A percentile compares a stretch with the other conserved stretches of the same genome.
Conservation (phyloP, 1,140 invertebrate species). For the Oscheius sp. region DNA sequence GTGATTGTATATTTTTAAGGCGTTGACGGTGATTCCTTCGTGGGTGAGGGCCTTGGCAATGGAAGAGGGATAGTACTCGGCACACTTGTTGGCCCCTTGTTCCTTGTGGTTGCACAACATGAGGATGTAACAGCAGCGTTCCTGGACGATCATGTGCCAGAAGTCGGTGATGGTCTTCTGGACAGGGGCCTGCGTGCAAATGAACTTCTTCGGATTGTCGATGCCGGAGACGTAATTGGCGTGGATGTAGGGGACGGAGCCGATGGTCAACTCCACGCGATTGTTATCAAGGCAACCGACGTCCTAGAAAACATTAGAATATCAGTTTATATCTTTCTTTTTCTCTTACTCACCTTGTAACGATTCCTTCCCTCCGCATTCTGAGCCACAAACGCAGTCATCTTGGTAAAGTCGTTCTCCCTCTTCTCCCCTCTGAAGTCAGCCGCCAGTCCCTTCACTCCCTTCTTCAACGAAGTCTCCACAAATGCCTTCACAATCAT, state of each 20-base stretch:
- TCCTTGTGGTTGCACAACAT: conserved; percentile 21
- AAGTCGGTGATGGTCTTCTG: conserved; percentile 13
- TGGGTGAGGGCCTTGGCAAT: background rate
- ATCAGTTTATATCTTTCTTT: no score
- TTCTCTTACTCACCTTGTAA: no score
- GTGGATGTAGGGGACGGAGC: conserved; percentile 5
- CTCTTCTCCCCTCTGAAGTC: conserved; percentile 3
- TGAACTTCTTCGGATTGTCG: conserved; percentile 6
- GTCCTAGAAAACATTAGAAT: no score
- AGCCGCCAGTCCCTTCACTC: background rate
- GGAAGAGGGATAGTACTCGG: conserved; percentile 10
- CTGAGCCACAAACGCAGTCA: conserved; percentile 9
- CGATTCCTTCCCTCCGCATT: background rate
- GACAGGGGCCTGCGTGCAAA: conserved; percentile 16
- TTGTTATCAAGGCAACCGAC: conserved; percentile 19
- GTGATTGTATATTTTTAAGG: background rate
- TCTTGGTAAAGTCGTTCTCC: conserved; percentile 5
- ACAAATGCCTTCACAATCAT: no score
- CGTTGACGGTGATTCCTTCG: conserved; percentile 14
- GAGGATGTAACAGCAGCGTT: conserved; percentile 5
- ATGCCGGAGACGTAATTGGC: conserved; percentile 10
- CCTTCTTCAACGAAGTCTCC: background rate
- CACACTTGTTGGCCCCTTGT: conserved; percentile 11
- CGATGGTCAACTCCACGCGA: background rate
- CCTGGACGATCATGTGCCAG: conserved; percentile 14